Evolutionary conservation across 2,113 vertebrate species (phyloP), one percentile per base, ranked within the genome.

Genomic region (Epinephelus fuscoguttatus): DNA sequence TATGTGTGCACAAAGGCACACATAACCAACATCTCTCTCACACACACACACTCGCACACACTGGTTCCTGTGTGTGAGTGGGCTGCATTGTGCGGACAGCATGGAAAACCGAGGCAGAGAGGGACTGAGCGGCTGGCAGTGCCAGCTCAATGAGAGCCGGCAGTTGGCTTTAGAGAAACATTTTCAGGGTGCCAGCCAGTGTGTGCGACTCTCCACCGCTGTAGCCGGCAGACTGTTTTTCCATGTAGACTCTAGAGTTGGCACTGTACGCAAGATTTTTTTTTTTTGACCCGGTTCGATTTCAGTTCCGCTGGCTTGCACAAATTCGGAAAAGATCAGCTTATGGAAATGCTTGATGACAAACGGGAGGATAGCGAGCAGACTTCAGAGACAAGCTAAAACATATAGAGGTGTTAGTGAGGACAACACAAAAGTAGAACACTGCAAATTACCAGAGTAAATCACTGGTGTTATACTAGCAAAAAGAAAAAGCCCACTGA

Each of bases 11-110:
- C 80, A 82, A 75, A 74, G 33, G 25, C 61, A 81, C 53, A 77
- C 60, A 77, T 62, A 81, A 81, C 70, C 80, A 50, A 13, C 33
- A 23, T 82, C 76, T 53, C 61, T 49, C 42, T 56, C 66, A 63
- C 64, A 23, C 75, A 59, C 57, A 19, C 73, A 40, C 60, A 60
- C 71, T 68, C 61, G 37, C 70, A 72, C 81, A 87, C 61, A 70
- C 69, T 59, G 49, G 61, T 67, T 77, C 61, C 76, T 81, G 84
- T 82, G 45, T 73, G 74, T 88, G 86, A 76, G 86, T 88, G 78
- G 72, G 57, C 73, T 85, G 76, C 84, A 90, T 93, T 94, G 92
- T 94, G 87, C 78, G 67, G 75, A 84, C 83, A 84, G 82, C 82
- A 82, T 82, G 82, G 82, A 84, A 85, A 87, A 79, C 75, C 6